Base-by-base conservation (phyloP, 2,113 vertebrate genomes). In the Pachyramphus minor region DNA sequence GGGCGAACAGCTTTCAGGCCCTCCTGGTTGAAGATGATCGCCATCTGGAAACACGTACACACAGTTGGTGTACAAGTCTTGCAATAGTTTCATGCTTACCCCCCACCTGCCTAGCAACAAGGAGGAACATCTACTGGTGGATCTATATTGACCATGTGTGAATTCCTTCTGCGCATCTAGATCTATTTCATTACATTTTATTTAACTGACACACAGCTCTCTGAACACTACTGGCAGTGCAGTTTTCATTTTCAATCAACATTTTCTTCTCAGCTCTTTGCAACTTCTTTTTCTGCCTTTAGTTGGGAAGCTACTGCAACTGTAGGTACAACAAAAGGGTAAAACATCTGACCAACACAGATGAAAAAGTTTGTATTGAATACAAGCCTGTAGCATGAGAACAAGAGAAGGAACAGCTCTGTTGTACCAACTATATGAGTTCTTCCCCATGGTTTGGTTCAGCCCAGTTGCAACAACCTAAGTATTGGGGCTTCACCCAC, bases 21-120 rank as follows among this genome's bases (percentile, higher is more conserved):
- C 94, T 99, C 99, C 95, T 98, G 98, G 79, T 99, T 99, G 97
- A 99, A 99, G 96, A 99, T 99, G 58, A 99, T 99, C 21, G 99
- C 98, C 99, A 99, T 99, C 99, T 99, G 97, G 27, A 94, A 95
- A 75, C 23, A 93, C 1, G 11, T 12, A 87, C 19, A 88, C n/a
- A 72, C 1, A 50, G 76, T 5, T 83, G 47, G 47, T 56, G 66
- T 52, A 59, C 63, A 50, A 75, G 24, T 27, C 79, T 66, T 58
- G 69, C 60, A 87, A 12, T 24, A 68, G 82, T 75, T 74, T 75
- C 45, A 58, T 7, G 8, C 19, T 81, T 72, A 78, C 41, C 44
- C 59, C 80, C 23, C 41, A 55, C 41, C 35, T 72, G 76, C 64
- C 42, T n/a, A 85, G 35, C 35, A 77, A 23, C 8, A 27, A 87